A percentile compares a stretch with the other conserved stretches of the same genome.
phyloP scores from a whole-genome alignment of 2,113 vertebrate species.

The Xiphophorus maculatus region DNA sequence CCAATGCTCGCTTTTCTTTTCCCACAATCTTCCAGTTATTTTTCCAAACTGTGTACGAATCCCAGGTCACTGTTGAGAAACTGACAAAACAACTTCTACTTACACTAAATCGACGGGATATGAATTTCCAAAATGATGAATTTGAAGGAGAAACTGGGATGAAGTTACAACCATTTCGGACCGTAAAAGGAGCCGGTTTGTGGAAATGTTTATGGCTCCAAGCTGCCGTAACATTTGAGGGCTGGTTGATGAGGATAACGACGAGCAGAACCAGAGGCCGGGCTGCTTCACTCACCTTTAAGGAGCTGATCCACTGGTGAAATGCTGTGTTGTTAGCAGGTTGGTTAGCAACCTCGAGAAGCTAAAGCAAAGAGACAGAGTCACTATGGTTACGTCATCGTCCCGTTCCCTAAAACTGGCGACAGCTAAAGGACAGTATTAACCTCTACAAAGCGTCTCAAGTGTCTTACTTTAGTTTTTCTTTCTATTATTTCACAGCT shows the following conservation, averaged over 20 bases:
- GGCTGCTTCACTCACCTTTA: background rate
- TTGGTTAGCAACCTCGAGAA: background rate
- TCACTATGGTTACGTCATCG: background rate
- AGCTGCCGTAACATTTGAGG: no score
- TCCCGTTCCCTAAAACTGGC: background rate
- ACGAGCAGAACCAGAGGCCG: no score
- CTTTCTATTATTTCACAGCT: slow-evolving; percentile 18
- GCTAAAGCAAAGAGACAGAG: background rate
- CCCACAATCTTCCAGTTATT: background rate
- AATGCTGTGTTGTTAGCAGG: background rate
- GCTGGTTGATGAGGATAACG: no score
- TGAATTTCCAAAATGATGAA: no score
- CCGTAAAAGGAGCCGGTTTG: no score
- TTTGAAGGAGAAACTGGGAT: no score
- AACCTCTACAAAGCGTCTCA: accelerated
- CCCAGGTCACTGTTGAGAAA: no score
- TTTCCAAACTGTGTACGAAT: no score
- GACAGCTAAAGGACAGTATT: background rate
- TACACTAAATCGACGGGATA: no score
- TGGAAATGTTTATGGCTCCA: no score
- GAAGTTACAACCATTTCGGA: no score
- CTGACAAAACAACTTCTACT: no score
- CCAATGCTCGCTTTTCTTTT: background rate
- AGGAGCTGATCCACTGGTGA: background rate
- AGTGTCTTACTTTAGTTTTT: background rate